A percentile compares a stretch with the other conserved stretches of the same genome.
Evolutionary conservation across 2,888 invertebrate genomes (phyloP).

Genomic region (Cataglyphis cursor): DNA sequence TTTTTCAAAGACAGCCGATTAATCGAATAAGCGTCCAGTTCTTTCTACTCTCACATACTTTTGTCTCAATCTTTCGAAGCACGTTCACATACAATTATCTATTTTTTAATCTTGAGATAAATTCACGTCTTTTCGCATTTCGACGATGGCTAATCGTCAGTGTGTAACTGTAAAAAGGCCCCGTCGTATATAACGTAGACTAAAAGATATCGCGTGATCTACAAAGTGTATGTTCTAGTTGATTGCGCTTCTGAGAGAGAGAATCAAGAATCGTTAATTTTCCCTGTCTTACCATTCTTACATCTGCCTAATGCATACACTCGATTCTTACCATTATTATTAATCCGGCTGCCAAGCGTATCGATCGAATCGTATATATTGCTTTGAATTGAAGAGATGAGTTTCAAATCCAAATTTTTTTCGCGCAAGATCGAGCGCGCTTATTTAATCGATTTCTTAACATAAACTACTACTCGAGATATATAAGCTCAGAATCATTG

Average conservation of each 20-base stretch:
- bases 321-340: conserved; percentile 63
- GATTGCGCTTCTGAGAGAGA: conserved; percentile 37
- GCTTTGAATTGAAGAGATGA: conserved; percentile 35
- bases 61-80: conserved; percentile 24
- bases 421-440: not conserved
- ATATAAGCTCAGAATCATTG: conserved; percentile 25
- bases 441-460: conserved; percentile 7
- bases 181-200: conserved; percentile 35
- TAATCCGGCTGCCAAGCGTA: conserved; percentile 58
- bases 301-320: conserved; percentile 57
- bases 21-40: conserved; percentile 36
- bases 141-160: conserved; percentile 27
- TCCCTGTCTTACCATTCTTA: conserved; percentile 41
- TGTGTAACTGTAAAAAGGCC: conserved; percentile 49
- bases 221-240: conserved; percentile 33
- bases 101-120: conserved; percentile 41
- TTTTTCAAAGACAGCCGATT: conserved; percentile 10
- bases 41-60: conserved; percentile 36
- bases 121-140: conserved; percentile 17
- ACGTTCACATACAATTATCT: conserved; percentile 26
- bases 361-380: conserved; percentile 54
- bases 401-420: not conserved
- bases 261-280: conserved; percentile 37
- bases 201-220: conserved; percentile 38
- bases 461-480: conserved; percentile 3